Evolutionary conservation across 2,797 vertebrate genomes (phyloP).

Genomic region (Fringilla coelebs): DNA sequence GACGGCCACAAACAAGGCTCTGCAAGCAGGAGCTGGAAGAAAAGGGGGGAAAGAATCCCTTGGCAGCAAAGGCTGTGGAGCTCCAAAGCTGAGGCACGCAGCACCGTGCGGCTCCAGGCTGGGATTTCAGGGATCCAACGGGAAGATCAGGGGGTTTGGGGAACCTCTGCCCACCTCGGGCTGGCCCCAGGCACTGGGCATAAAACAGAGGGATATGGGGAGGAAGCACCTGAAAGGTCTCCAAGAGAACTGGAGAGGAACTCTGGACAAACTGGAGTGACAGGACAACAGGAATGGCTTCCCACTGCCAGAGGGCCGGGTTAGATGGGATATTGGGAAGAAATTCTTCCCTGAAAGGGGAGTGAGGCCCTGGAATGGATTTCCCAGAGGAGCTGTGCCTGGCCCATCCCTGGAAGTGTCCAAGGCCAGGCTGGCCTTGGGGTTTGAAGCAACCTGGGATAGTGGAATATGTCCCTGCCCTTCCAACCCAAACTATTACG

Average conservation of each 20-base stretch:
- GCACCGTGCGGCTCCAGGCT: fast-evolving
- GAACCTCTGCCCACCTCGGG: neutral
- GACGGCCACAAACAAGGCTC: neutral
- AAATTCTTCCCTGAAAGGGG: neutral
- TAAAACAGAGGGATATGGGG: neutral
- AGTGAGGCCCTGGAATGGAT: neutral
- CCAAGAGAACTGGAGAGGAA: neutral
- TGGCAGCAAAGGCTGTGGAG: neutral
- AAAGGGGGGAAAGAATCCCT: neutral
- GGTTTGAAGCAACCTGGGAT: neutral
- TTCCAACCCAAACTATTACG: neutral
- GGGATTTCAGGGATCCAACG: neutral
- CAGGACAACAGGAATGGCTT: neutral
- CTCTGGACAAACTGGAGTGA: neutral
- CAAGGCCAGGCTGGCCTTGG: neutral
- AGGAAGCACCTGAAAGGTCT: neutral
- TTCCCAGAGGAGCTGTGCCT: neutral
- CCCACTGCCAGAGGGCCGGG: neutral
- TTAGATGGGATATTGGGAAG: neutral
- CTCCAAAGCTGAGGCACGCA: neutral
- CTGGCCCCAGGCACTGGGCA: neutral
- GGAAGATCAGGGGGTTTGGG: neutral
- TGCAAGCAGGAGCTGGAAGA: neutral
- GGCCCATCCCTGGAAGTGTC: neutral
- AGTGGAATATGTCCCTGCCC: neutral